Conservation (phyloP, 1,140 invertebrate genomes). For the Probaryconus sp. region DNA sequence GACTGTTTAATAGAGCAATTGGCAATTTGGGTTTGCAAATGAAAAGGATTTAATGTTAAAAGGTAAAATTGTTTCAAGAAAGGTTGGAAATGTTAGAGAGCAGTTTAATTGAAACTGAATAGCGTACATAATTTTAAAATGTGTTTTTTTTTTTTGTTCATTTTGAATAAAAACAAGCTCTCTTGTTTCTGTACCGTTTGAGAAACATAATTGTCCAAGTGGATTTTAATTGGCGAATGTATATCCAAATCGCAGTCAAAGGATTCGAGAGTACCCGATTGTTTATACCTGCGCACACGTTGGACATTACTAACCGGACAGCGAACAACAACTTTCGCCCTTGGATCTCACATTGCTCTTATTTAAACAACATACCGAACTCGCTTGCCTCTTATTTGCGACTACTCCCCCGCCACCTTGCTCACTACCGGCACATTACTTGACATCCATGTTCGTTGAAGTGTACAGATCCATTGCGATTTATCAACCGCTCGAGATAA, state of each 20-base stretch:
- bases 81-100: no score
- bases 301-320: slow-evolving; percentile 49
- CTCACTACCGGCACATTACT: slow-evolving; percentile 65
- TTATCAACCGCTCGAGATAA: slow-evolving; percentile 45
- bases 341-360: slow-evolving; percentile 75
- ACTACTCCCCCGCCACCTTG: slow-evolving; percentile 70
- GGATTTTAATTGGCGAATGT: background rate
- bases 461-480: slow-evolving; percentile 39
- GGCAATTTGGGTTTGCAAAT: no score
- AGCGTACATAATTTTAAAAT: no score
- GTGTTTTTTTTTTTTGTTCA: no score
- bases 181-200: no score
- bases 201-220: no score
- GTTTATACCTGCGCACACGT: slow-evolving; percentile 59
- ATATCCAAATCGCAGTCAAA: slow-evolving; percentile 5
- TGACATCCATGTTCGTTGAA: slow-evolving; percentile 61
- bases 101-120: no score
- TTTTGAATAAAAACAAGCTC: no score
- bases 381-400: slow-evolving; percentile 70
- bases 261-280: slow-evolving; percentile 61
- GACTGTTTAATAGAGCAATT: no score
- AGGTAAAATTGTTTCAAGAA: no score
- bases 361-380: slow-evolving; percentile 77
- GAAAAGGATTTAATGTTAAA: no score
- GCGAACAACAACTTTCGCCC: slow-evolving; percentile 74